Base-by-base conservation (phyloP, 64 coral and sea anemone species). In the Actinia equina region DNA sequence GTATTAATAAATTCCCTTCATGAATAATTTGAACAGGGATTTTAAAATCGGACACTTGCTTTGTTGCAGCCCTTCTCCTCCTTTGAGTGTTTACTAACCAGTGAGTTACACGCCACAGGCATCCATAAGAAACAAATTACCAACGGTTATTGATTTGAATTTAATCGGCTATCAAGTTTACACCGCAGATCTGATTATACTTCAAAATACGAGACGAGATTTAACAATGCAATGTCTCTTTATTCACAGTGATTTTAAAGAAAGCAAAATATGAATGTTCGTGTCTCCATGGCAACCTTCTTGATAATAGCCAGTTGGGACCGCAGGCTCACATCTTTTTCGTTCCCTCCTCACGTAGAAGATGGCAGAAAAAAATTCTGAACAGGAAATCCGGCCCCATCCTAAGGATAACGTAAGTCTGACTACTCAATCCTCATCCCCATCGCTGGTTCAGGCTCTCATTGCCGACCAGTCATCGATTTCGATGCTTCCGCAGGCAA, bases 181-280 rank as follows among this genome's bases (percentile, higher is more conserved):
- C n/a, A n/a, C n/a, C n/a, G n/a, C 14, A 3, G 18, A 3, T 16
- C 2, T 0, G 18, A 62, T 88, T 77, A 88, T 88, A 88, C 69
- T 88, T 88, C 86, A 60, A 88, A 88, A 79, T 59, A 88, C 44
- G 57, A 45, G 70, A n/a, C 43, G 79, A 44, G 4, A 88, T 88
- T 89, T 89, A 89, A 87, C 85, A 87, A 92, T 92, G 77, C 85
- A 92, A 92, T 92, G 59, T 87, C 77, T 85, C 86, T 92, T 92
- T 92, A 88, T 86, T 92, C 85, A 92, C 79, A 83, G 85, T 89
- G 79, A 64, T 83, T 89, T 45, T 16, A 83, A 89, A 49, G 14
- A 83, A 83, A 71, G 15, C 5, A 46, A 83, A n/a, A 70, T 25
- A 70, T 8, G 11, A 25, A 70, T 4, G 11, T 26, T n/a, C n/a